phyloP scores from a whole-genome alignment of 2,797 vertebrate species.

The Aphelocoma californica region DNA sequence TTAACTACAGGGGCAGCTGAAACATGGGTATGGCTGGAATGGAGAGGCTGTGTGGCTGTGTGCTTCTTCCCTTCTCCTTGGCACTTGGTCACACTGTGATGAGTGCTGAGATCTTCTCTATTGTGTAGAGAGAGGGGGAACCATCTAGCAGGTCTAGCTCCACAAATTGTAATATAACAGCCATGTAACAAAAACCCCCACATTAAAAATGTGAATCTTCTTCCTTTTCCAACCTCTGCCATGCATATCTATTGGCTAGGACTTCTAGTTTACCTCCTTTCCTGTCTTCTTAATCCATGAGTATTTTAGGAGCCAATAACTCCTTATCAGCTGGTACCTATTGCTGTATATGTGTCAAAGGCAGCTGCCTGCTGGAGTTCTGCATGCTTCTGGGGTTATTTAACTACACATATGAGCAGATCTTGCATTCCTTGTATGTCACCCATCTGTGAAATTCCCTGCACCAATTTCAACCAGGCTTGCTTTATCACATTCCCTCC shows the following conservation, averaged over 20 bases:
- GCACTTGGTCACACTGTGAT: neutral
- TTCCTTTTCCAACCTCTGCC: neutral
- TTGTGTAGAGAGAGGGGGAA: neutral
- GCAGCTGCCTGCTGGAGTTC: constrained; percentile 19
- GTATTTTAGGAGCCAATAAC: constrained; percentile 44
- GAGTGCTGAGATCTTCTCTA: neutral
- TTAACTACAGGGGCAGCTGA: neutral
- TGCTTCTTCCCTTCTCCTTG: neutral
- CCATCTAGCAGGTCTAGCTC: neutral
- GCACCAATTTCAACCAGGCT: neutral
- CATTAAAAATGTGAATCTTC: neutral
- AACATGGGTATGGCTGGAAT: neutral
- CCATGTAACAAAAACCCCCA: fast-evolving
- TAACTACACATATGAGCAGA: neutral
- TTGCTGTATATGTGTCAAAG: constrained; percentile 53
- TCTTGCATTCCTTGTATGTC: constrained; percentile 27
- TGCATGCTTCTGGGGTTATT: constrained; percentile 44
- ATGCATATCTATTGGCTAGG: neutral
- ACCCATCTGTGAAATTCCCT: constrained; percentile 26
- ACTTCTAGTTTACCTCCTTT: neutral
- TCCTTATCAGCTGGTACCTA: constrained; percentile 43
- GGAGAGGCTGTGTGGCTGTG: neutral
- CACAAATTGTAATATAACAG: neutral
- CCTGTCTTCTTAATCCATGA: neutral
- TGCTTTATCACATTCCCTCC: neutral